Conservation (phyloP, 1,140 invertebrate species). For the Eurosta solidaginis region DNA sequence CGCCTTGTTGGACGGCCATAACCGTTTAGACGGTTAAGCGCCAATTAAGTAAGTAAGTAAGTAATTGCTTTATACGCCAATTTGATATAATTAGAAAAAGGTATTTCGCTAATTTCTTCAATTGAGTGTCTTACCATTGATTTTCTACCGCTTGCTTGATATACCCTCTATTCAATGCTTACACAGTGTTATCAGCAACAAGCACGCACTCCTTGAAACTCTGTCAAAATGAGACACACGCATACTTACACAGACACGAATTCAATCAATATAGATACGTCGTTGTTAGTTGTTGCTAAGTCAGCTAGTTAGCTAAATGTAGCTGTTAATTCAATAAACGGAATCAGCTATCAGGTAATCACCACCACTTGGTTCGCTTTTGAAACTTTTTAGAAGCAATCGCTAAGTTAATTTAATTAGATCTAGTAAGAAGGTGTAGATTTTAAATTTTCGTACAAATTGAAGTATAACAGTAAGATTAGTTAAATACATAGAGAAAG, state of each 20-base stretch:
- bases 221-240: too few species aligned
- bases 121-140: too few species aligned
- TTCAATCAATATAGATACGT: neutral
- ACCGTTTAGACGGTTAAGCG: too few species aligned
- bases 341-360: neutral
- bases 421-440: too few species aligned
- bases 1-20: too few species aligned
- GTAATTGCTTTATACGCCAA: neutral
- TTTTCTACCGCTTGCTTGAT: neutral
- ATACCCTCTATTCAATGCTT: neutral
- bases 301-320: too few species aligned
- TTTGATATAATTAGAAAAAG: conserved; percentile 3
- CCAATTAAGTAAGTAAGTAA: too few species aligned
- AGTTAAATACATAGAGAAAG: too few species aligned
- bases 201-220: neutral
- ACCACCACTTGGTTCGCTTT: too few species aligned
- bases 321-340: neutral
- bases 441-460: too few species aligned
- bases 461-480: too few species aligned
- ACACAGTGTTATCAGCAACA: neutral
- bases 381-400: neutral
- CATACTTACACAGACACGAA: neutral
- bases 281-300: neutral
- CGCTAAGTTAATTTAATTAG: too few species aligned
- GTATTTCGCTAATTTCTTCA: neutral